Conservation (phyloP, 2,797 vertebrate genomes). For the Platyrinchus mystaceus region DNA sequence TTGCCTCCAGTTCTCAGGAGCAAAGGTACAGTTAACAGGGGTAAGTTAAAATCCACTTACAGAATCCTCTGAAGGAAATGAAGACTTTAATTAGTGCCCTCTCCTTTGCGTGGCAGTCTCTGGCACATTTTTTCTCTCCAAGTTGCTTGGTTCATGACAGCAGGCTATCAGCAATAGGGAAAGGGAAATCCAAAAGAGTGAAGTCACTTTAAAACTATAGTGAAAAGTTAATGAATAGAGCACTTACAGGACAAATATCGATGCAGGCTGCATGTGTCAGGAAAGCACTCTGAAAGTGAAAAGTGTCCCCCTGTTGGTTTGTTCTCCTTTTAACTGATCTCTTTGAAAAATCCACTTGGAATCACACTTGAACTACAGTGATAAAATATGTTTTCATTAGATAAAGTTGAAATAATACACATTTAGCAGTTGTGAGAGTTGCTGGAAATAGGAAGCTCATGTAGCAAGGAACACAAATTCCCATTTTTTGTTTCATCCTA, state of each 20-base stretch:
- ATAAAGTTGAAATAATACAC: conserved; percentile 46
- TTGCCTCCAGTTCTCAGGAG: not conserved
- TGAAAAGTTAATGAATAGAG: conserved; percentile 25
- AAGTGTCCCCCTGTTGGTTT: conserved; percentile 8
- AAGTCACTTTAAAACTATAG: conserved; percentile 30
- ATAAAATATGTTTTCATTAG: conserved; percentile 30
- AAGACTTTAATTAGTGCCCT: not conserved
- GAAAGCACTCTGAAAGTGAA: conserved; percentile 24
- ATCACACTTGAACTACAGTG: not conserved
- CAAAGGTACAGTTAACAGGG: conserved; percentile 6
- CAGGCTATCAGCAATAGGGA: not conserved
- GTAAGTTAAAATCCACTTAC: conserved; percentile 35
- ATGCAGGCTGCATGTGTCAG: not conserved
- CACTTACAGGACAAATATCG: not conserved
- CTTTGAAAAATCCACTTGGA: conserved; percentile 52
- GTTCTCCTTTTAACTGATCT: conserved; percentile 34
- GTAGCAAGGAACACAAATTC: conserved; percentile 26
- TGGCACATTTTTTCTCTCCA: not conserved
- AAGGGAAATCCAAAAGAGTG: not conserved
- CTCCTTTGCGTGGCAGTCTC: not conserved
- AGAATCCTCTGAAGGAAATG: not conserved
- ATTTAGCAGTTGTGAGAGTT: not conserved
- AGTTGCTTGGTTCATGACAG: not conserved
- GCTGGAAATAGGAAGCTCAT: not conserved
- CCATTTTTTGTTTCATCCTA: conserved; percentile 47